Evolutionary conservation across 1,140 invertebrate genomes (phyloP), one percentile per base, ranked within the genome.

Genomic region (Leptinotarsa undecemlineata): DNA sequence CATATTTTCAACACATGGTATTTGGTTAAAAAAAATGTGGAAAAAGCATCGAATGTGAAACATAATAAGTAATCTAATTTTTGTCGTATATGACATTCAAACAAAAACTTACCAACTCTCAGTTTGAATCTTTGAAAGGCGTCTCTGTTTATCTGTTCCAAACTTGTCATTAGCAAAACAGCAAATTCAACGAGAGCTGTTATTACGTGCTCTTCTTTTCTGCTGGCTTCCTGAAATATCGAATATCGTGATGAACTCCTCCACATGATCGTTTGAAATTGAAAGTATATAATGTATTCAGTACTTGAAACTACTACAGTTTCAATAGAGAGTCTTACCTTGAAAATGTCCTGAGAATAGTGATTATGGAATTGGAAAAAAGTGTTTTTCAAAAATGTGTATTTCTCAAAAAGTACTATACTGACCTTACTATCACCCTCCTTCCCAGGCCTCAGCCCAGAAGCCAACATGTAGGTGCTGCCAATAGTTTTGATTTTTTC

Each of bases 401-500:
- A 11, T 42, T 42, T 11, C 33, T 42, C 0, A 42, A 11, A 42
- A 2, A 42, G 2, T 42, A 42, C 2, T 8, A 57, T 5, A 81
- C 87, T 88, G 86, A 92, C 91, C 83, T 88, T 88, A 68, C 88
- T 88, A 67, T 88, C 88, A 76, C 92, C 91, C 82, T 95, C 94
- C 81, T 95, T 95, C 33, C 95, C 95, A 1, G 95, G 95, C 73
- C 93, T 89, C 14, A 99, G 86, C 0, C 98, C 98, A 8, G 96
- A 95, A 1, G 97, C 98, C 48, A 97, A 90, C 98, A 99, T 99
- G 81, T 99, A 99, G 1, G 97, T 99, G 83, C 95, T 97, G 15
- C 97, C 97, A 74, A 99, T 99, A 0, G 98, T 99, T 85, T 99
- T 99, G 66, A 99, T 99, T 85, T 99, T 99, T 86, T 99, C 98